These are phyloP conservation scores for Oikopleura albicans DNA, from an alignment of 23 tunicate species.

Conservation along the genomic window DNA sequence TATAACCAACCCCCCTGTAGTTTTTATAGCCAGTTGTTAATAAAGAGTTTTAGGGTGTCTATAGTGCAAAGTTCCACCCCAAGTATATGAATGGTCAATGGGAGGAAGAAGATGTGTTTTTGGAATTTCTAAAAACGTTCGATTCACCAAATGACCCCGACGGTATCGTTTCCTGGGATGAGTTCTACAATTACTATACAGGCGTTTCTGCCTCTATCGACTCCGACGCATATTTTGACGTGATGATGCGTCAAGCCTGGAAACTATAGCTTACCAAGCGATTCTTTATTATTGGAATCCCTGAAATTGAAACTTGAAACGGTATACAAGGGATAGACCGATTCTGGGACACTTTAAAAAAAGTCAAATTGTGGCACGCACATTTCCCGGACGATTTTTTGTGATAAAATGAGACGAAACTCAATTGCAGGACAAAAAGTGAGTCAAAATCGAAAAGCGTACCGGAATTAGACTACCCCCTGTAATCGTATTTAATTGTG, in stretches of 20 bases:
- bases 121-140: constrained; percentile 63
- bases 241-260: constrained; percentile 99
- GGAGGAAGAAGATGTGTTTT: constrained; percentile 97
- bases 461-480: too few relatives aligned
- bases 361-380: not conserved
- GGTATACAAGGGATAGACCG: too few relatives aligned
- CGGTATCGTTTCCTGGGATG: constrained; percentile 82
- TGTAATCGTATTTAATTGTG: too few relatives aligned
- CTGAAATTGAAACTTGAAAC: too few relatives aligned
- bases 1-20: too few relatives aligned
- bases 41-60: constrained; percentile 81
- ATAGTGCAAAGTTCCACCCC: constrained; percentile 92
- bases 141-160: constrained; percentile 89
- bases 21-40: too few relatives aligned
- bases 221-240: constrained; percentile 85
- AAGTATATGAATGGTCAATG: constrained; percentile 76
- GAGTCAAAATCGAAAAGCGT: too few relatives aligned
- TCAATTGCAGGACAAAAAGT: too few relatives aligned
- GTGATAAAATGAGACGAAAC: not conserved
- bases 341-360: too few relatives aligned
- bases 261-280: constrained; percentile 43
- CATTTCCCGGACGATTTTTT: not conserved
- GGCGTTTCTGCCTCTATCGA: constrained; percentile 87
- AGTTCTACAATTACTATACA: constrained; percentile 75
- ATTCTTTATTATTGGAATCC: too few relatives aligned